Evolutionary conservation across 1,140 invertebrate species (phyloP), one percentile per base, ranked within the genome.

Genomic region (Branchinecta lynchi): DNA sequence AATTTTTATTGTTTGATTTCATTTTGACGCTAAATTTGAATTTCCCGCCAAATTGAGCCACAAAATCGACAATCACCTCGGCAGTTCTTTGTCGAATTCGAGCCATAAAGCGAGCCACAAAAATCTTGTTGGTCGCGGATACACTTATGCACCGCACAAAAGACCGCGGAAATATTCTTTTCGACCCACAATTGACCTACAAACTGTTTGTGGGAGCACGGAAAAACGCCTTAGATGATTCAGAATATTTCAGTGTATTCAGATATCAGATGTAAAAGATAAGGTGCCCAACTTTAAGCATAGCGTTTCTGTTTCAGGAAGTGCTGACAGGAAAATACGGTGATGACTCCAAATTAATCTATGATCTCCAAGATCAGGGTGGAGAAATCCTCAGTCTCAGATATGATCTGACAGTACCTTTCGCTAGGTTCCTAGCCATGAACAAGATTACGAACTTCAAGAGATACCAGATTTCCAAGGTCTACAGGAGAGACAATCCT

Each of bases 271-370:
- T 70, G 60, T 71, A 66, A 32, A 12, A 65, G 17, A 66, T 67
- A 17, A 15, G 43, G 20, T 10, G 8, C 8, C 8, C 5, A n/a
- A 65, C 6, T 70, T 44, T 44, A 46, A 60, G 68, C 43, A 45
- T 70, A 68, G 20, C 12, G 1, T 20, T 66, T 46, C 70, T 60
- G 69, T 79, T 80, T 69, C 76, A 96, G 89, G 96, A 99, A 81
- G 93, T 98, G 7, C 81, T 99, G 44, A 97, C 94, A 66, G 96
- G 95, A 66, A 99, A 99, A 82, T 99, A 99, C 84, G 97, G 97
- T 6, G 96, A 99, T 82, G 97, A 99, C 80, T 93, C 95, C 0
- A 99, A 99, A 78, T 80, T 99, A 0, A 98, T 99, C 68, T 99
- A 98, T 80, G 96, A 99, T 79, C 80, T 99, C 8, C 92, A 91